These are phyloP conservation scores for Phasianus colchicus DNA, from an alignment of 2,113 vertebrate genomes.

Conservation along the genomic window DNA sequence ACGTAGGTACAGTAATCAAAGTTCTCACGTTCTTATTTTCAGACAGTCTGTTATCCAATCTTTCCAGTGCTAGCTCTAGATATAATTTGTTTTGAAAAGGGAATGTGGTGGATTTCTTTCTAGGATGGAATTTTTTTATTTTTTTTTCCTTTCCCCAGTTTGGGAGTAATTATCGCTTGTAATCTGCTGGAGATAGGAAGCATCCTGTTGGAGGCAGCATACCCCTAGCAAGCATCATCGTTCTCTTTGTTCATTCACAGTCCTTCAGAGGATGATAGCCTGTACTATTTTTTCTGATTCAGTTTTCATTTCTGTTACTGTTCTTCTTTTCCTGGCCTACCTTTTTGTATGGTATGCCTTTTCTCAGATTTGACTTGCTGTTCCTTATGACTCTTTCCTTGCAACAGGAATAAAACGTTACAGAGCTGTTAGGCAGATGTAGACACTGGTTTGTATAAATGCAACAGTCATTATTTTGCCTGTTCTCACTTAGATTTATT, in stretches of 20 bases:
- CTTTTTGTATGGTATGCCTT: not conserved
- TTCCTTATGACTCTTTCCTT: constrained; percentile 29
- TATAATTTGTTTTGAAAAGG: not conserved
- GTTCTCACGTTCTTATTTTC: not conserved
- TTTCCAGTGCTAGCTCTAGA: not conserved
- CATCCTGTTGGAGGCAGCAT: not conserved
- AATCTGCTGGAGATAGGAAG: not conserved
- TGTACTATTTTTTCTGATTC: not conserved
- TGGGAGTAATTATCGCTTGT: not conserved
- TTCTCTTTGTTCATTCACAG: not conserved
- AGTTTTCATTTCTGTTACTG: not conserved
- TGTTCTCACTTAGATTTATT: not conserved
- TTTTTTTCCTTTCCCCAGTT: not conserved
- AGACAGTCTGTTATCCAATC: not conserved
- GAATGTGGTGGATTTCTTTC: not conserved
- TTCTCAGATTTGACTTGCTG: constrained; percentile 2
- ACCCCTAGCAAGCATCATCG: not conserved
- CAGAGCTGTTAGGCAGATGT: not conserved
- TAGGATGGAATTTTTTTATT: not conserved
- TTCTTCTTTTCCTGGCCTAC: not conserved
- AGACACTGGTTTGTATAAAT: not conserved
- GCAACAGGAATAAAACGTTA: not conserved
- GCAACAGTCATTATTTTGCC: not conserved
- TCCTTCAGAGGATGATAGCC: not conserved
- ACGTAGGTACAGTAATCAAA: not conserved